Conservation (phyloP, 2,888 invertebrate genomes). For the Orthonevra nobilis region DNA sequence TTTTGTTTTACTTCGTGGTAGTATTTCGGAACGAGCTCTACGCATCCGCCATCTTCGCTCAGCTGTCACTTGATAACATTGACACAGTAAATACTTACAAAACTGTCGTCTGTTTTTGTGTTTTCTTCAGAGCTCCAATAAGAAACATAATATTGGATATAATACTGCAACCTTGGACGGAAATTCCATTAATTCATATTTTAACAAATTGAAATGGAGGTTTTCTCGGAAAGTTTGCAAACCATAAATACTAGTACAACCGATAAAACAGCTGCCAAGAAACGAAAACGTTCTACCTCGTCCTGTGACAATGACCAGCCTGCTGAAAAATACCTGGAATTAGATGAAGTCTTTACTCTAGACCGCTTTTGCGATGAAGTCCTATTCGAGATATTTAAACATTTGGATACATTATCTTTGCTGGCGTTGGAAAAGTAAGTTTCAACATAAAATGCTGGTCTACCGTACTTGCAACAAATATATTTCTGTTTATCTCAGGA, state of each 20-base stretch:
- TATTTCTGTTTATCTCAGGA: conserved; percentile 72
- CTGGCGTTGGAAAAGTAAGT: conserved; percentile 76
- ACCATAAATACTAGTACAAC: not conserved
- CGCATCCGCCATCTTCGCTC: too few species aligned
- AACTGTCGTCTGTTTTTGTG: too few species aligned
- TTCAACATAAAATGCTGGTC: too few species aligned
- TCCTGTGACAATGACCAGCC: conserved; percentile 54
- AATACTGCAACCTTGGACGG: too few species aligned
- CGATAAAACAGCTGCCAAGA: conserved; percentile 20
- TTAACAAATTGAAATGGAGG: conserved; percentile 36
- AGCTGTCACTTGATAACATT: too few species aligned
- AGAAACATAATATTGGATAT: too few species aligned
- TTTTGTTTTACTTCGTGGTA: too few species aligned
- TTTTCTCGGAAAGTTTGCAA: not conserved
- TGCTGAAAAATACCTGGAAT: conserved; percentile 64
- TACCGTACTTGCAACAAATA: too few species aligned
- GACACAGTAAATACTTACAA: too few species aligned
- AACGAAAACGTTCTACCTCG: conserved; percentile 48
- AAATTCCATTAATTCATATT: too few species aligned
- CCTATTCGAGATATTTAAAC: conserved; percentile 77
- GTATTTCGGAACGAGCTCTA: too few species aligned
- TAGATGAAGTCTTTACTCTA: conserved; percentile 71
- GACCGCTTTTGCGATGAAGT: conserved; percentile 78
- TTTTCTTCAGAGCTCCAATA: too few species aligned
- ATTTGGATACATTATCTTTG: conserved; percentile 77